Percentiles rank a stretch among this genome's conserved stretches.
phyloP scores from a whole-genome alignment of 2,888 invertebrate species.

The Synanthedon andrenaeformis region DNA sequence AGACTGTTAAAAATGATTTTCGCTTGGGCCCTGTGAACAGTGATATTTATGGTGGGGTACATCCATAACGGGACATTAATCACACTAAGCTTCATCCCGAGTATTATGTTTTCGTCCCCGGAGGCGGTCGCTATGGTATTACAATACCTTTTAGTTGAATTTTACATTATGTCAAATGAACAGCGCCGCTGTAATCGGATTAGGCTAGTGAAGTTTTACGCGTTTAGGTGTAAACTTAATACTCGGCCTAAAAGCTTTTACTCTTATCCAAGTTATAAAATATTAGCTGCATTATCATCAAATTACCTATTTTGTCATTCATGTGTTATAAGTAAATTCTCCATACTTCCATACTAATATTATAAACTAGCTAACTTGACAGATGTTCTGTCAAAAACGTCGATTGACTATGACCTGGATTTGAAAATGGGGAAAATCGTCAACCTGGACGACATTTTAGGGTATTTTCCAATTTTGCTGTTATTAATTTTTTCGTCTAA shows the following conservation, averaged over 20 bases:
- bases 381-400: too few species aligned
- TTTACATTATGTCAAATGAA: conserved; percentile 10
- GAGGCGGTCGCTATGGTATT: conserved; percentile 4
- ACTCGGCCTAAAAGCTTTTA: conserved; percentile 6
- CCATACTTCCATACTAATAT: too few species aligned
- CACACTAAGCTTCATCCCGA: conserved; percentile 10
- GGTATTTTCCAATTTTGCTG: too few species aligned
- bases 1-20: too few species aligned
- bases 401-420: too few species aligned
- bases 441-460: too few species aligned
- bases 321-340: too few species aligned
- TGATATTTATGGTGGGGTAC: conserved; percentile 9
- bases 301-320: too few species aligned
- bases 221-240: neutral
- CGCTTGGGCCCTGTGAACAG: conserved; percentile 1
- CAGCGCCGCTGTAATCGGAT: conserved; percentile 5
- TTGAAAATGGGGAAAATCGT: too few species aligned
- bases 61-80: conserved; percentile 11
- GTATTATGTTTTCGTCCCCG: conserved; percentile 10
- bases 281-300: too few species aligned
- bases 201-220: neutral
- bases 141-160: neutral
- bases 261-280: conserved; percentile 5
- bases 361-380: too few species aligned
- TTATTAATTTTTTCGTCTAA: too few species aligned